Conservation (phyloP, 2,888 invertebrate genomes). For the Teinopalpus imperialis region DNA sequence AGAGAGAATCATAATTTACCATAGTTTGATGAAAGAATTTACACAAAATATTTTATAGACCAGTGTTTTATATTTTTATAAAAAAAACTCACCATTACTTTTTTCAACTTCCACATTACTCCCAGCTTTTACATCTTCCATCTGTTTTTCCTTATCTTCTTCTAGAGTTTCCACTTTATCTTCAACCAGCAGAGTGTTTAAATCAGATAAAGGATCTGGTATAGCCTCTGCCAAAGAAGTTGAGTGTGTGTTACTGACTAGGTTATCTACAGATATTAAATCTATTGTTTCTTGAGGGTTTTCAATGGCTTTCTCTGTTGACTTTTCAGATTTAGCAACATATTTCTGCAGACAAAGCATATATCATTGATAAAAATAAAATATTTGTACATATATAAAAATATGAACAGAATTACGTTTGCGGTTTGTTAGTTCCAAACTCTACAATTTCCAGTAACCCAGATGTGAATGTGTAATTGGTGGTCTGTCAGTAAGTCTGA, state of each 20-base stretch:
- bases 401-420: too few species aligned
- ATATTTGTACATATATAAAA: too few species aligned
- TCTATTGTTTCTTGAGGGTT: background rate
- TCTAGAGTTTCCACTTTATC: conserved; percentile 23
- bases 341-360: conserved; percentile 8
- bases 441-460: too few species aligned
- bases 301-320: background rate
- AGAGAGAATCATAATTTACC: too few species aligned
- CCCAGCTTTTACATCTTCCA: background rate
- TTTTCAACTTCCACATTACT: background rate
- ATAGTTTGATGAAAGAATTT: too few species aligned
- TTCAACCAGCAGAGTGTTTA: conserved; percentile 30
- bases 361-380: too few species aligned
- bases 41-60: too few species aligned
- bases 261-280: conserved; percentile 3
- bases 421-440: too few species aligned
- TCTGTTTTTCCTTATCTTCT: background rate
- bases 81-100: conserved; percentile 6
- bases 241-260: conserved; percentile 14
- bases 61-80: too few species aligned
- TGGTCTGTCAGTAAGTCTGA: too few species aligned
- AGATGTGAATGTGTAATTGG: too few species aligned
- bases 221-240: conserved; percentile 27
- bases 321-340: background rate
- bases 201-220: conserved; percentile 37